phyloP scores from a whole-genome alignment of 92 coral and sea anemone species.

The Plumapathes pennacea region DNA sequence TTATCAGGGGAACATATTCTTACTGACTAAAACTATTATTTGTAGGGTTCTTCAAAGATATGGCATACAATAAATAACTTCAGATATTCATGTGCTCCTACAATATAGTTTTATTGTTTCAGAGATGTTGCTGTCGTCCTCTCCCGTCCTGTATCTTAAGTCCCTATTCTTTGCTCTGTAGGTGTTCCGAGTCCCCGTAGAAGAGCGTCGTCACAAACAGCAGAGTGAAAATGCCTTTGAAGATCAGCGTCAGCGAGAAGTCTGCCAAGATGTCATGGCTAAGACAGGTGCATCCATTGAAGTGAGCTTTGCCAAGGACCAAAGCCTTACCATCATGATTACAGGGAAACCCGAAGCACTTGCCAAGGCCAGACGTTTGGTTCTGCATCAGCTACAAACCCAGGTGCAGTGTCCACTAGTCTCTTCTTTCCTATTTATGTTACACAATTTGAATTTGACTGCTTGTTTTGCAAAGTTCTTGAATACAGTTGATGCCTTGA shows the following conservation, averaged over 20 bases:
- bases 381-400: slow-evolving; percentile 87
- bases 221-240: slow-evolving; percentile 83
- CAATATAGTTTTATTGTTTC: too few relatives aligned
- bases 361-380: slow-evolving; percentile 92
- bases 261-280: slow-evolving; percentile 89
- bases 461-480: not conserved
- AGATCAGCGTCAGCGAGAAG: slow-evolving; percentile 85
- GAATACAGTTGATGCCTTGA: not conserved
- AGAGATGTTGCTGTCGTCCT: too few relatives aligned
- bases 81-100: too few relatives aligned
- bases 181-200: slow-evolving; percentile 97
- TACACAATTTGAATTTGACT: too few relatives aligned
- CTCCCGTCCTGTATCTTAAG: too few relatives aligned
- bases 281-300: slow-evolving; percentile 99
- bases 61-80: too few relatives aligned
- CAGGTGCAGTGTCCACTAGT: too few relatives aligned
- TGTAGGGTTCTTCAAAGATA: too few relatives aligned
- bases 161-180: not conserved
- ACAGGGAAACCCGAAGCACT: slow-evolving; percentile 96
- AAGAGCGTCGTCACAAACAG: slow-evolving; percentile 90
- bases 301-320: slow-evolving; percentile 92
- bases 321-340: slow-evolving; percentile 91
- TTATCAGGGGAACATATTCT: too few relatives aligned
- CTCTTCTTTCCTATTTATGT: too few relatives aligned
- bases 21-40: too few relatives aligned